Evolutionary conservation across 23 tunicate genomes (phyloP), one percentile per base, ranked within the genome.

Genomic region (Trididemnum clinides): DNA sequence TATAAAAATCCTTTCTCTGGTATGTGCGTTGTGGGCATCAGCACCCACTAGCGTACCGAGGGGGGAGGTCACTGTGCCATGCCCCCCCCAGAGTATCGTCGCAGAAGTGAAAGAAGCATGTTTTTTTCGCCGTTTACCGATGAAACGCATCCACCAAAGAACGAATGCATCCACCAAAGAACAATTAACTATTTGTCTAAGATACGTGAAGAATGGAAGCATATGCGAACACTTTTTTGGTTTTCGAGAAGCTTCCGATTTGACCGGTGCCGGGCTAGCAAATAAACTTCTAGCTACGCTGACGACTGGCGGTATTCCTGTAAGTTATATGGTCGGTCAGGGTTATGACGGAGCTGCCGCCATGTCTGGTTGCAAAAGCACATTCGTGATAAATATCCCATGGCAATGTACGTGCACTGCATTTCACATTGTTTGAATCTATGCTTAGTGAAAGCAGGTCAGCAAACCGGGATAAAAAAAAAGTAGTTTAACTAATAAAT

Each of bases 301-400:
- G 69, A 62, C 69, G 69, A 62, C 69, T 62, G 69, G 26, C 69
- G 27, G 69, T 62, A 62, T 62, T 62, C 69, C 69, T 62, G 27
- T 71, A 49, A 71, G 22, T 27, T 33, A 27, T n/a, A n/a, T n/a
- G n/a, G n/a, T n/a, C n/a, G n/a, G 19, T 4, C 29, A 21, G 44
- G 77, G 77, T 32, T 71, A 71, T 49, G 77, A 71, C 77, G 77
- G 77, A 32, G 77, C 77, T 33, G 77, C 49, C 44, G 44, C 39
- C 44, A 71, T 29, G 49, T 71, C 49, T 32, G 77, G 77, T 71
- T 32, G 77, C 77, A 71, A 71, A 33, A 33, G 39, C 22, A 32
- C 44, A 71, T 71, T 71, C 39, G 44, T 32, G 77, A 71, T 32
- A 22, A 63, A 21, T 26, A 71, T 33, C 39, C 77, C 77, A 71